Evolutionary conservation across 2,113 vertebrate species (phyloP), one percentile per base, ranked within the genome.

Genomic region (Neolamprologus falcicula): DNA sequence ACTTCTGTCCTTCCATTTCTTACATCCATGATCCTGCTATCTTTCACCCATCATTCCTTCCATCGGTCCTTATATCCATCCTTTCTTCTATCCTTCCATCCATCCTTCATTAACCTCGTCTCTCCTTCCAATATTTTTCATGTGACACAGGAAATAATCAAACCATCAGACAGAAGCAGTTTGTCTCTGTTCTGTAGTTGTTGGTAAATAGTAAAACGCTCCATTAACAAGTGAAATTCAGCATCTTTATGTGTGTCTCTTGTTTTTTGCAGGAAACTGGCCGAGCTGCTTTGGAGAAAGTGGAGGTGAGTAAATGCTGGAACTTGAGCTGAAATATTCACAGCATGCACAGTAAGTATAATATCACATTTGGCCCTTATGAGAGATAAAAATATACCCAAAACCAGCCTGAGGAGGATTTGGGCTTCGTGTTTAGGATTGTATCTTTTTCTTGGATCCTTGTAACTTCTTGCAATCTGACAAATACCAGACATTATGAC

Each of bases 211-310:
- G 28, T 26, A 3, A 45, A 73, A 26, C 0, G 5, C 37, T 26
- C 37, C 13, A 10, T 3, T 45, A 73, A 73, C 40, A 45, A 73
- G 68, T 45, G 68, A 26, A 28, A 7, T 17, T 26, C 37, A 26
- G 21, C 66, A 4, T 24, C 37, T 73, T 73, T 45, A 42, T 50
- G 66, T 0, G 13, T 0, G 8, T 82, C 3, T 78, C 2, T 42
- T 80, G 11, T 31, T 40, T 50, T 35, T 83, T 90, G 10, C 83
- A 96, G 96, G 61, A 94, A 93, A 91, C 76, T 2, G 19, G 86
- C 9, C 86, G 86, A 8, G 68, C 78, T 5, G 82, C 84, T 3
- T 3, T 83, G 79, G 88, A 91, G 35, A 95, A 93, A 82, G 68
- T 86, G 4, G 92, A 96, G 93, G 96, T 95, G 21, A 42, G 92